Evolutionary conservation across 2,113 vertebrate genomes (phyloP).

Genomic region (Reinhardtius hippoglossoides): DNA sequence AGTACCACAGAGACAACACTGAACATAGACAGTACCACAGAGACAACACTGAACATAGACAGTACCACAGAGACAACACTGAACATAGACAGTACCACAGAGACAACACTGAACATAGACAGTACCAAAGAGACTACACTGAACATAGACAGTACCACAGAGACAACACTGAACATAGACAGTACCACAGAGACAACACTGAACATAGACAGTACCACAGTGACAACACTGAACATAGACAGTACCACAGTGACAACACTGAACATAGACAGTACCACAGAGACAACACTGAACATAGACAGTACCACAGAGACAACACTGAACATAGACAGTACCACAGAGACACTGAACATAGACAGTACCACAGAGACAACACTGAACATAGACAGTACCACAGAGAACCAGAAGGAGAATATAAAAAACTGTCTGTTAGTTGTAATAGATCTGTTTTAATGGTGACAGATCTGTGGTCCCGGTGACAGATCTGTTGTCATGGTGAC

Average conservation of each 20-base stretch:
- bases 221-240: not conserved
- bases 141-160: not conserved
- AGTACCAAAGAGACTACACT: not conserved
- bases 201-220: not conserved
- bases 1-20: no score
- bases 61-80: not conserved
- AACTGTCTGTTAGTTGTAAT: not conserved
- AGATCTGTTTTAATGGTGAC: no score
- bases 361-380: no score
- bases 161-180: not conserved
- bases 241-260: not conserved
- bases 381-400: not conserved
- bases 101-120: not conserved
- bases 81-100: not conserved
- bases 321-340: not conserved
- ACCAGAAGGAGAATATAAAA: no score
- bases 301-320: not conserved
- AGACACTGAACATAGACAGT: not conserved
- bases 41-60: not conserved
- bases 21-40: not conserved
- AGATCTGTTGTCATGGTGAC: no score
- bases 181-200: not conserved
- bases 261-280: not conserved
- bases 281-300: not conserved
- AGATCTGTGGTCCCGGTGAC: no score